Conservation (phyloP, 2,797 vertebrate genomes). For the Oreochromis grahami region DNA sequence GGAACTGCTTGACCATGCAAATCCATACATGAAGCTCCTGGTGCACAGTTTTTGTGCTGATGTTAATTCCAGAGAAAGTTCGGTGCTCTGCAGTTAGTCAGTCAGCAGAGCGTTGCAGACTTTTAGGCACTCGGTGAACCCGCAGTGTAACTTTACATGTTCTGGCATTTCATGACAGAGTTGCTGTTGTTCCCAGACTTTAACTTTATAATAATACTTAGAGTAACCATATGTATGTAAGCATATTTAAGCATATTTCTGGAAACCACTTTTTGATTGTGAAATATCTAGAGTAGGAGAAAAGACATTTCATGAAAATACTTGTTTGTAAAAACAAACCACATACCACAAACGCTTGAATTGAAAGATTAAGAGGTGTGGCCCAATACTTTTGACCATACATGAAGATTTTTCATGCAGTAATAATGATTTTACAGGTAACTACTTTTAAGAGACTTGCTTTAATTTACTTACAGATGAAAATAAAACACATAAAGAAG, state of each 20-base stretch:
- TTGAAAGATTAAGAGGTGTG: background rate
- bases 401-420: background rate
- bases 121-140: background rate
- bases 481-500: background rate
- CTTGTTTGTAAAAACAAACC: background rate
- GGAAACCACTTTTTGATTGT: background rate
- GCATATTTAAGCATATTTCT: background rate
- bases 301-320: background rate
- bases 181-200: background rate
- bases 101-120: background rate
- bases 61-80: background rate
- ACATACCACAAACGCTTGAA: background rate
- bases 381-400: background rate
- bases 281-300: background rate
- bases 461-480: background rate
- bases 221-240: background rate
- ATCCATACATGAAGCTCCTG: background rate
- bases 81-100: background rate
- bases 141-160: background rate
- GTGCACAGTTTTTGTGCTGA: background rate
- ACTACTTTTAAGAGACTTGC: background rate
- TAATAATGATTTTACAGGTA: background rate
- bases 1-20: background rate
- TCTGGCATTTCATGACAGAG: background rate
- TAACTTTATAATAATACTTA: background rate